Evolutionary conservation across 2,113 vertebrate species (phyloP).

Genomic region (Mugil cephalus): DNA sequence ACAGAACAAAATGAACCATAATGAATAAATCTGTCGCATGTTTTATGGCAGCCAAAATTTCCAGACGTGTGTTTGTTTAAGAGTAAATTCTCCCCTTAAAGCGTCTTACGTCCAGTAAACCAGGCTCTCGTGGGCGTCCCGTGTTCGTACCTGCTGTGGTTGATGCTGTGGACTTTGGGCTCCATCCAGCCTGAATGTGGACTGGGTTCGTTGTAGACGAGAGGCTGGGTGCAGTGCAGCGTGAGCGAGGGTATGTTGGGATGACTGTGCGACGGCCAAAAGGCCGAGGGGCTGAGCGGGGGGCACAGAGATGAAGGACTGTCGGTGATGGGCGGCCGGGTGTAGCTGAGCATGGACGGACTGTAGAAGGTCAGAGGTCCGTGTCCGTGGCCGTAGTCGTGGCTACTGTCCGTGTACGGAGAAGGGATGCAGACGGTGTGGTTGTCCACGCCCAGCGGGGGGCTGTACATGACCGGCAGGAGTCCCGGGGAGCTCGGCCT

Average conservation of each 20-base stretch:
- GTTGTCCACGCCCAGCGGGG: slow-evolving; percentile 83
- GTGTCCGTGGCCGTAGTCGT: slow-evolving; percentile 83
- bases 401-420: slow-evolving; percentile 86
- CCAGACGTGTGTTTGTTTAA: too few relatives aligned
- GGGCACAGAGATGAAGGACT: slow-evolving; percentile 73
- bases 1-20: too few relatives aligned
- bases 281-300: slow-evolving; percentile 83
- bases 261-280: slow-evolving; percentile 88
- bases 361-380: slow-evolving; percentile 87
- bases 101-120: too few relatives aligned
- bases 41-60: too few relatives aligned
- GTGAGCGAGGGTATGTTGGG: slow-evolving; percentile 84
- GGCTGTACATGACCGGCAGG: slow-evolving; percentile 83
- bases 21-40: too few relatives aligned
- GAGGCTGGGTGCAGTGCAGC: slow-evolving; percentile 87
- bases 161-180: slow-evolving; percentile 75
- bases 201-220: slow-evolving; percentile 86
- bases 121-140: too few relatives aligned
- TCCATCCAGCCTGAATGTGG: slow-evolving; percentile 88
- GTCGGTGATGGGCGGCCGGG: slow-evolving; percentile 78
- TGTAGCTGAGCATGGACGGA: slow-evolving; percentile 87
- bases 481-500: slow-evolving; percentile 82
- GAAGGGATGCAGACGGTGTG: slow-evolving; percentile 90
- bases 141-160: slow-evolving; percentile 82
- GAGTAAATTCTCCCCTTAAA: too few relatives aligned